Base-by-base conservation (phyloP, 2,888 invertebrate species). In the Crepidodera aurea region DNA sequence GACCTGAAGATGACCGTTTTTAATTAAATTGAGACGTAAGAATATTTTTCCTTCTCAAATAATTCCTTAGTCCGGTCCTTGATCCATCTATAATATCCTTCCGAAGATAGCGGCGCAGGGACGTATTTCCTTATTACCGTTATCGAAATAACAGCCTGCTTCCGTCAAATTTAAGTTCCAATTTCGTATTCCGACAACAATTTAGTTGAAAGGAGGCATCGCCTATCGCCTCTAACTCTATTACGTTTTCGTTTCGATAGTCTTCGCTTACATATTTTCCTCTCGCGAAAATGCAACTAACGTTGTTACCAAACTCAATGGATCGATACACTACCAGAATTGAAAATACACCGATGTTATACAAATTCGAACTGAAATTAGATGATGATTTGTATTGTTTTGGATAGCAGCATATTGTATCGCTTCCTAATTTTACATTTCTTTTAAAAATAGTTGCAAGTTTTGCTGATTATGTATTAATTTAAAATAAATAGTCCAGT, bases 161-260 rank as follows among this genome's bases (percentile, higher is more conserved):
- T 51, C 51, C 34, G 18, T 37, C n/a, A 34, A 51, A 34, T 34
- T 51, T 51, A 10, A 51, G 19, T 32, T 37, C 12, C 34, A 34
- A 50, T 51, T 51, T 51, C 37, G 51, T 51, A 51, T 51, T 51
- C 51, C 51, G 37, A 16, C 19, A 37, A 51, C 19, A 51, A 37
- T 51, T 51, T 51, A 19, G 34, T 19, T 34, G 10, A 13, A 32
- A 51, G 18, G 32, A 37, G 4, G 48, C 48, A n/a, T 48, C 29
- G 48, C 27, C 44, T 44, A 48, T 48, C 15, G 27, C 37, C 12
- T 51, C 10, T n/a, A 51, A 51, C 22, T 19, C 22, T 51, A 51
- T 51, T 51, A 37, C 12, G 8, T 50, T 50, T 50, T 1, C 19
- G 5, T 51, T 19, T 34, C 22, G 34, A 51, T 51, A 51, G 34